phyloP scores from a whole-genome alignment of 30 jellyfish, hydroid and myxozoan species.

The Cassiopea xamachana region DNA sequence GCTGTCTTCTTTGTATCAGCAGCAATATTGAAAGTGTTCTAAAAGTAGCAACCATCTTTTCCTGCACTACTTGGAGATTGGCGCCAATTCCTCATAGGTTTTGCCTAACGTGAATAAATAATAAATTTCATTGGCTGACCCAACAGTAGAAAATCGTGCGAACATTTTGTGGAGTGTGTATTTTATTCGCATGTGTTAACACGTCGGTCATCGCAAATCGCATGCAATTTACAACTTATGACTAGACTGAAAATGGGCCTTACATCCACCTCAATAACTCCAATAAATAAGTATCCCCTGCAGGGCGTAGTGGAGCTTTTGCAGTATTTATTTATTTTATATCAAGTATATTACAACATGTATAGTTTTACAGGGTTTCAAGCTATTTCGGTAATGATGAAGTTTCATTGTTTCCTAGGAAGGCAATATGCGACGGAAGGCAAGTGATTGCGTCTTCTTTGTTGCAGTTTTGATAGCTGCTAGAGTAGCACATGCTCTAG shows the following conservation, averaged over 20 bases:
- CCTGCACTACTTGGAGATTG: background rate
- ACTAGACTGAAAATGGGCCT: background rate
- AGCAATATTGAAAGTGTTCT: slow-evolving; percentile 34
- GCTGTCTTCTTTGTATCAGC: slow-evolving; percentile 64
- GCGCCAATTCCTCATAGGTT: slow-evolving; percentile 9
- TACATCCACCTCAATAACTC: too few species aligned
- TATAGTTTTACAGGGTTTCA: too few species aligned
- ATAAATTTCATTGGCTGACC: background rate
- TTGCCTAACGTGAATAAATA: background rate
- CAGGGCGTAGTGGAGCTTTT: background rate
- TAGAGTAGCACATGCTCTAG: too few species aligned
- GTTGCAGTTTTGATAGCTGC: too few species aligned
- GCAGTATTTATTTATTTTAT: too few species aligned
- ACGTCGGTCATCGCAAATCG: slow-evolving; percentile 12
- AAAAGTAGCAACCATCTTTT: slow-evolving; percentile 6
- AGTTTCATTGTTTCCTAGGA: too few species aligned
- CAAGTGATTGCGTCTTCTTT: too few species aligned
- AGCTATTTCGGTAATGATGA: too few species aligned
- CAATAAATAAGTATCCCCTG: too few species aligned
- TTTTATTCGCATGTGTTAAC: slow-evolving; percentile 32
- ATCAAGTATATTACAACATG: too few species aligned
- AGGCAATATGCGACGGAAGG: too few species aligned
- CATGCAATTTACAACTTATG: slow-evolving; percentile 32
- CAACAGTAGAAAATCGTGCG: slow-evolving; percentile 6
- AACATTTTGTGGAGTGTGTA: slow-evolving; percentile 22